These are phyloP conservation scores for Xyrichtys novacula DNA, from an alignment of 2,797 vertebrate genomes.

Conservation along the genomic window DNA sequence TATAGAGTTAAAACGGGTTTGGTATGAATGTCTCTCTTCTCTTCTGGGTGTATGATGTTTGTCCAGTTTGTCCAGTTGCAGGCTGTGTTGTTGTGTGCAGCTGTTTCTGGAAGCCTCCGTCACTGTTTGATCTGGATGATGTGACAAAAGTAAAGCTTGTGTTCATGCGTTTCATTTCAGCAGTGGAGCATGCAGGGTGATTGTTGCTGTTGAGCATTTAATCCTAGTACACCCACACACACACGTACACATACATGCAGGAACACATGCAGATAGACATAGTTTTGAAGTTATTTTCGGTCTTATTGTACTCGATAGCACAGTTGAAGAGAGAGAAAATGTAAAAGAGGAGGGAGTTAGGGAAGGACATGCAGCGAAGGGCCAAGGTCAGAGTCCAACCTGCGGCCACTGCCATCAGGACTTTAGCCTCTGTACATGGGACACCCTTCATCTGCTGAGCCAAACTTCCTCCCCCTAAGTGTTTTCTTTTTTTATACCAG, in stretches of 20 bases:
- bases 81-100: neutral
- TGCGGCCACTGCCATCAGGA: neutral
- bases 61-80: neutral
- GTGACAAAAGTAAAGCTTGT: slow-evolving; percentile 24
- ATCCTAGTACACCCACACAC: neutral
- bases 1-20: neutral
- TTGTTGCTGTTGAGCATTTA: slow-evolving; percentile 8
- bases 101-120: slow-evolving; percentile 37
- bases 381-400: slow-evolving; percentile 3
- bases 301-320: too few species aligned
- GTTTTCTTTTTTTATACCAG: too few species aligned
- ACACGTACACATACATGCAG: too few species aligned
- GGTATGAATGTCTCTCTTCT: neutral
- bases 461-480: too few species aligned
- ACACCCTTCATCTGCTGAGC: too few species aligned
- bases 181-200: slow-evolving; percentile 19
- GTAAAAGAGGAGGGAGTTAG: too few species aligned
- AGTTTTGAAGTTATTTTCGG: too few species aligned
- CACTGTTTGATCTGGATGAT: slow-evolving; percentile 21
- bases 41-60: neutral
- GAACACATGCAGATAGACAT: too few species aligned
- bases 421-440: too few species aligned
- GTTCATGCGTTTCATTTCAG: slow-evolving; percentile 11
- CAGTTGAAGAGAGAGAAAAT: too few species aligned
- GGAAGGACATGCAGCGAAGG: neutral